Base-by-base conservation (phyloP, 2,797 vertebrate genomes). In the Sebastes minor region DNA sequence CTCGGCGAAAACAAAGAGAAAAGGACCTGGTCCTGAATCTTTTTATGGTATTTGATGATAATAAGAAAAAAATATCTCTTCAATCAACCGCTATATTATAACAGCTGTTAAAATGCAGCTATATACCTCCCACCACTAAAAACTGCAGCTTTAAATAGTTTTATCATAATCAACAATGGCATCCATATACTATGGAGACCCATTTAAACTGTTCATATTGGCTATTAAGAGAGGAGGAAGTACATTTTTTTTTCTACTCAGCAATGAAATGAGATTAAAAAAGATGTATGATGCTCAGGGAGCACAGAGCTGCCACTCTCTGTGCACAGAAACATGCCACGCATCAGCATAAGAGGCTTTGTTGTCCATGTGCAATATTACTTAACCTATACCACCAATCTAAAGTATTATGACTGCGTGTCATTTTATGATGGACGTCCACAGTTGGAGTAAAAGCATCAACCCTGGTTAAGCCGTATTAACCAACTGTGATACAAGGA, bases 391-490 rank as follows among this genome's bases (percentile, higher is more conserved):
- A 22, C 13, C 2, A 72, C 67, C 63, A 52, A 75, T 84, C 57
- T 68, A 10, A 77, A 84, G 77, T 49, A 74, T 77, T 68, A 77
- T 4, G 55, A 38, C 49, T 38, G 27, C 16, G n/a, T 64, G 25
- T 65, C 59, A 62, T 76, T 76, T 70, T 6, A 62, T 83, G 75
- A 84, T 63, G 70, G 63, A 80, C 80, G 28, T 53, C 56, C 64
- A 30, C 56, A 66, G 77, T 32, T 0, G 6, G 71, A 35, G 69
- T 68, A 65, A 79, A 85, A 64, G 73, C 71, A 83, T 85, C 64
- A 76, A 81, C 57, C 13, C 27, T 16, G 16, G 70, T 33, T 62
- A 90, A 92, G 78, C 87, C 82, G 22, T 80, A 86, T 89, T 89
- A 88, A 88, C 74, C 61, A 22, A 27, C 52, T 14, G 70, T 52